These are phyloP conservation scores for Seira ritae DNA, from an alignment of 2,888 invertebrate genomes.

Conservation along the genomic window DNA sequence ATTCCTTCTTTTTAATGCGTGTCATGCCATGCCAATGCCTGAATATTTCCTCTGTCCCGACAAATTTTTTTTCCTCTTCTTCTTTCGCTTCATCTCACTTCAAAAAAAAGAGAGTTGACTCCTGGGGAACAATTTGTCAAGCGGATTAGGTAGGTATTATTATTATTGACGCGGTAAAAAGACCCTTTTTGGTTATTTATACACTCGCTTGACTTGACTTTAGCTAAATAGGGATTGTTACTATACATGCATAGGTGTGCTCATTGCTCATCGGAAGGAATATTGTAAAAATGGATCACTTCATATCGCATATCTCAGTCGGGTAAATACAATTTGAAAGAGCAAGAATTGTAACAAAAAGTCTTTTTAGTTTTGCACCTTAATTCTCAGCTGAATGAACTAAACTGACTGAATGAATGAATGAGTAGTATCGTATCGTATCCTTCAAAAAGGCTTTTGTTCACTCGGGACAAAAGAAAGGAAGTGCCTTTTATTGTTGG, in stretches of 20 bases:
- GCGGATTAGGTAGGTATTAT: too few species aligned
- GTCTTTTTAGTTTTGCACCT: neutral
- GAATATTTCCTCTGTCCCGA: neutral
- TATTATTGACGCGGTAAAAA: conserved; percentile 59
- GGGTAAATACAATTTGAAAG: conserved; percentile 5
- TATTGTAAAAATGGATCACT: conserved; percentile 16
- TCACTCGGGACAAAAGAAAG: conserved; percentile 51
- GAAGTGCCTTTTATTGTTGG: conserved; percentile 55
- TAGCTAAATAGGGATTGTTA: too few species aligned
- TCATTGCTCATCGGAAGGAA: neutral
- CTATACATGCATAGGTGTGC: conserved; percentile 21
- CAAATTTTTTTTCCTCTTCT: conserved; percentile 31
- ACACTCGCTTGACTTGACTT: conserved; percentile 12
- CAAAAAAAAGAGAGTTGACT: conserved; percentile 64
- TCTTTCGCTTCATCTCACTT: conserved; percentile 67
- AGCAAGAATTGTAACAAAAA: neutral
- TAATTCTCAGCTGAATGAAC: neutral
- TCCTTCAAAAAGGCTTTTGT: conserved; percentile 40
- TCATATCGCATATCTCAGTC: conserved; percentile 6
- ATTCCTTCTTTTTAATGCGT: neutral
- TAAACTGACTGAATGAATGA: neutral
- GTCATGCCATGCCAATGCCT: too few species aligned
- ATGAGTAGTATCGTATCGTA: conserved; percentile 25
- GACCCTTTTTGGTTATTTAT: conserved; percentile 46
- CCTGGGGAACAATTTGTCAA: conserved; percentile 73